A percentile compares a stretch with the other conserved stretches of the same genome.
phyloP scores from a whole-genome alignment of 2,888 invertebrate genomes.

The Sympetrum striolatum region DNA sequence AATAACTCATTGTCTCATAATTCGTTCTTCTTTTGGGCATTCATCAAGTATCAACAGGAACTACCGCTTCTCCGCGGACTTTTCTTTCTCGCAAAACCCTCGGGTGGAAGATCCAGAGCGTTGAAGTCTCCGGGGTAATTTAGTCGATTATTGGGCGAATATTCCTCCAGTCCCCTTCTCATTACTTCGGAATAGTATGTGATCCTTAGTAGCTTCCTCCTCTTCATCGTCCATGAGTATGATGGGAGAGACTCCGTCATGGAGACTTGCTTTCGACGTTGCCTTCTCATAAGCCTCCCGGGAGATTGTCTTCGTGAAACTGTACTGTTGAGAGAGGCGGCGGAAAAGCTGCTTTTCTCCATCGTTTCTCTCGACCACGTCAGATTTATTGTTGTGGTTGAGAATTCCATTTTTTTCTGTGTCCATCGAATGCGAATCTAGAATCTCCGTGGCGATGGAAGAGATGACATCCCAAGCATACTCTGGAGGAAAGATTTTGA shows the following conservation, averaged over 20 bases:
- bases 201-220: constrained; percentile 45
- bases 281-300: constrained; percentile 61
- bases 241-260: constrained; percentile 51
- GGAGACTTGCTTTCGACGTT: constrained; percentile 48
- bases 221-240: constrained; percentile 50
- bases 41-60: too few relatives aligned
- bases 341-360: constrained; percentile 39
- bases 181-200: constrained; percentile 42
- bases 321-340: constrained; percentile 59
- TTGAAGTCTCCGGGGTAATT: too few relatives aligned
- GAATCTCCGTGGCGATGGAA: constrained; percentile 66
- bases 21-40: too few relatives aligned
- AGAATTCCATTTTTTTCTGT: neutral
- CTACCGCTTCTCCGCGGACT: too few relatives aligned
- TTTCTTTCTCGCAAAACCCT: too few relatives aligned
- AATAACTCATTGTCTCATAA: too few relatives aligned
- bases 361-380: constrained; percentile 49
- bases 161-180: too few relatives aligned
- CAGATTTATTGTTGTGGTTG: constrained; percentile 51
- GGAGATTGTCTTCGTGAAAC: constrained; percentile 66
- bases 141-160: too few relatives aligned
- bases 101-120: too few relatives aligned
- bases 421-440: constrained; percentile 56
- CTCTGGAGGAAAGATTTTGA: constrained; percentile 56
- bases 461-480: constrained; percentile 70